Evolutionary conservation across 37 sponge, comb jelly and placozoan genomes (phyloP).

Genomic region (Aphrocallistes beatrix): DNA sequence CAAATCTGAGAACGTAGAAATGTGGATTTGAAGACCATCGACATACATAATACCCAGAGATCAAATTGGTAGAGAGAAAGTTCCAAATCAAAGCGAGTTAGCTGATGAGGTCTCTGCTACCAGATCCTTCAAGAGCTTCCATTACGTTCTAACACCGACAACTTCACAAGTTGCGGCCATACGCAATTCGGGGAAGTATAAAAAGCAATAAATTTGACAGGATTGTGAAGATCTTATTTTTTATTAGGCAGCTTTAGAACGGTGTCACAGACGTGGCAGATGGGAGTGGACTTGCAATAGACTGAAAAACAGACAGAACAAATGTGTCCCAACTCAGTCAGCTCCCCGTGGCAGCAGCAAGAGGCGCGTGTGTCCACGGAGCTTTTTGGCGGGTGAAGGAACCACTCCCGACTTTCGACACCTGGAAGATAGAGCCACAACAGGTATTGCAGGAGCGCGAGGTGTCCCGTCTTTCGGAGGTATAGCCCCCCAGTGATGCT

Average conservation of each 20-base stretch:
- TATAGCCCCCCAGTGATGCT: constrained; percentile 9
- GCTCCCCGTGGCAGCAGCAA: neutral
- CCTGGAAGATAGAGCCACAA: neutral
- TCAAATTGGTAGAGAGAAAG: too few species aligned
- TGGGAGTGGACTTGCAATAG: neutral
- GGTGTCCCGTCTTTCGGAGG: neutral
- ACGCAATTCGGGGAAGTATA: too few species aligned
- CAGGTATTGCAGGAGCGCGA: neutral
- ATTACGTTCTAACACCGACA: too few species aligned
- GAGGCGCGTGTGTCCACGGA: neutral
- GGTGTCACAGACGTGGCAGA: neutral
- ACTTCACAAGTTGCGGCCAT: too few species aligned
- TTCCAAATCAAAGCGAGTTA: too few species aligned
- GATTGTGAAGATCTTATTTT: too few species aligned
- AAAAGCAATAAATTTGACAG: too few species aligned
- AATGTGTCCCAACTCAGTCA: neutral
- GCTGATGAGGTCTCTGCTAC: too few species aligned
- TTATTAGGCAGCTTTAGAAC: neutral
- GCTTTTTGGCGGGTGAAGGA: neutral
- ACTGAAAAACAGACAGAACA: constrained; percentile 6
- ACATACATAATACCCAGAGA: too few species aligned
- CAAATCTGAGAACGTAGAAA: too few species aligned
- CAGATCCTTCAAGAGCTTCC: too few species aligned
- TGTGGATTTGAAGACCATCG: too few species aligned
- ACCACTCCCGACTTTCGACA: neutral